Evolutionary conservation across 1,140 invertebrate species (phyloP), one percentile per base, ranked within the genome.

Genomic region (Cydia fagiglandana): DNA sequence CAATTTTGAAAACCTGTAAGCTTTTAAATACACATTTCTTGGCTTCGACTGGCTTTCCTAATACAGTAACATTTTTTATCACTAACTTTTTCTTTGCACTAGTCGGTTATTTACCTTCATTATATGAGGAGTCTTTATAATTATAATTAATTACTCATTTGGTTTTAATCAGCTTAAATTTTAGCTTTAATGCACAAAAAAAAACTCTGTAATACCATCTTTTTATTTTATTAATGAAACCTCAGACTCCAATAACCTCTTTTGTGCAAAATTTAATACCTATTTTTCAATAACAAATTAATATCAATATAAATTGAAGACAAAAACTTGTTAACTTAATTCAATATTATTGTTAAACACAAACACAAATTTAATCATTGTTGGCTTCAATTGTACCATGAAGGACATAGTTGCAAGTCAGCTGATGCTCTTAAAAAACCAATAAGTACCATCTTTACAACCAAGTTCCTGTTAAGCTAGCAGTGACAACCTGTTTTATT

Each of bases 341-440:
- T 50, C 3, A 50, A 24, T 61, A 61, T 24, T 24, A 20, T 24
- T 61, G 56, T 24, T 20, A 24, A 61, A 61, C 56, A 61, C 17
- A 61, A 61, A 20, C 6, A 10, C 24, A 28, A n/a, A 56, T n/a
- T n/a, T n/a, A n/a, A n/a, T 50, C 15, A 74, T 28, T 50, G 2
- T 13, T n/a, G 12, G 2, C 50, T 73, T 47, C 15, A 45, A 28
- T 10, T 24, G 7, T 13, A 45, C 73, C 47, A 50, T 73, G 45
- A 74, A 53, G 73, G 73, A 34, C 45, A 74, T 24, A 17, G 73
- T 24, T 30, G 45, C 50, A 74, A 74, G 50, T 74, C 45, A 74
- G 73, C 50, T 74, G 73, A 74, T 74, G 6, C 7, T 28, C 7
- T 7, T 53, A 74, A 70, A 70, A 70, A 70, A 64, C 47, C 10